Percentiles rank a stretch among this genome's conserved stretches.
phyloP scores from a whole-genome alignment of 2,113 vertebrate species.

The Ciconia boyciana region DNA sequence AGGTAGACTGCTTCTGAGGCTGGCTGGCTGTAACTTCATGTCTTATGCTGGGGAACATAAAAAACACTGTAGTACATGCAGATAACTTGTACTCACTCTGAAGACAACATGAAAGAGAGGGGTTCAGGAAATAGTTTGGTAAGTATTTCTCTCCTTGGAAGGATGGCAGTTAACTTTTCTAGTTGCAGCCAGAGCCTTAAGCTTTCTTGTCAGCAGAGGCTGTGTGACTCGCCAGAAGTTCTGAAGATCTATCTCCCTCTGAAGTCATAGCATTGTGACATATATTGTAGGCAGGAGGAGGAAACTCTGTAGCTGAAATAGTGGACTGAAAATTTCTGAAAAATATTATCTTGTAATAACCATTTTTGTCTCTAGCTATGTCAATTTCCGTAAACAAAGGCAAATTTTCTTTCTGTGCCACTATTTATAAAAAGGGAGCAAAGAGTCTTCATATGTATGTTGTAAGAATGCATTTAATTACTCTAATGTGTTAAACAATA shows the following conservation, averaged over 20 bases:
- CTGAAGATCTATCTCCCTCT: neutral
- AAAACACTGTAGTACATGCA: neutral
- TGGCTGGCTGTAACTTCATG: neutral
- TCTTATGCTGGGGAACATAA: neutral
- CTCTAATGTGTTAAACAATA: neutral
- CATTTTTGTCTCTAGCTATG: neutral
- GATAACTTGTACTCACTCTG: neutral
- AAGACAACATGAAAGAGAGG: neutral
- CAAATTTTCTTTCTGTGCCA: neutral
- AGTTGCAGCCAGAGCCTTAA: neutral
- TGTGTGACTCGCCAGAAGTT: neutral
- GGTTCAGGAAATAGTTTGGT: neutral
- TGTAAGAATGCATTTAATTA: neutral
- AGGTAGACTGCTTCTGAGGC: neutral
- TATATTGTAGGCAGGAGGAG: neutral
- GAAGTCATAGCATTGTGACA: neutral
- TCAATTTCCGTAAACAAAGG: neutral
- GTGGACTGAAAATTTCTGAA: neutral
- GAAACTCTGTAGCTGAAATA: neutral
- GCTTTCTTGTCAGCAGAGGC: neutral
- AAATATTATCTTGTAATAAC: neutral
- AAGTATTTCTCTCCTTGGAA: neutral
- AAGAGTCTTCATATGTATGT: neutral
- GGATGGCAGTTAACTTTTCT: neutral
- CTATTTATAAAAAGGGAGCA: neutral